Evolutionary conservation across 2,888 invertebrate species (phyloP).

Genomic region (Muscina levida): DNA sequence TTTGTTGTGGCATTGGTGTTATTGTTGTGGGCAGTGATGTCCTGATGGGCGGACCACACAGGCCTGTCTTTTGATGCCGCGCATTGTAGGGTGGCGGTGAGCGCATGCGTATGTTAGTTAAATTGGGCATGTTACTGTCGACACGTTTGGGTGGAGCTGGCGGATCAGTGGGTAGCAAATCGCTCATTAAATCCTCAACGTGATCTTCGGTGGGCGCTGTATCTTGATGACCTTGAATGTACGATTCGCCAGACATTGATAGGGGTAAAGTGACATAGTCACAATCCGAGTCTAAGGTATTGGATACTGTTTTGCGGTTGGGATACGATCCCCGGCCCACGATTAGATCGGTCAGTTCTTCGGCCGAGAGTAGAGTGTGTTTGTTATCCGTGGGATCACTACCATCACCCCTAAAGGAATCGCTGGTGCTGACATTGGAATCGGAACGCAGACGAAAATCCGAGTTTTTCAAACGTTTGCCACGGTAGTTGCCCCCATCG

Average conservation of each 20-base stretch:
- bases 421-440: constrained; percentile 88
- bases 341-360: constrained; percentile 90
- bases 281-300: constrained; percentile 92
- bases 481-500: constrained; percentile 80
- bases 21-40: constrained; percentile 49
- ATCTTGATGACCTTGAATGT: constrained; percentile 83
- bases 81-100: constrained; percentile 88
- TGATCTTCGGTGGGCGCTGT: constrained; percentile 83
- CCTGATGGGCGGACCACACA: constrained; percentile 77
- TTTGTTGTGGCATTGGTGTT: constrained; percentile 47
- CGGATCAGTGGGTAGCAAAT: constrained; percentile 80
- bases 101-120: constrained; percentile 77
- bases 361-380: constrained; percentile 88
- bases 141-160: constrained; percentile 87
- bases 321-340: constrained; percentile 90
- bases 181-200: constrained; percentile 79
- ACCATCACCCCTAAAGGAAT: constrained; percentile 92
- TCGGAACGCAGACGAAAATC: constrained; percentile 86
- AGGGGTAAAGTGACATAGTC: constrained; percentile 91
- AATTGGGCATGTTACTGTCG: constrained; percentile 81
- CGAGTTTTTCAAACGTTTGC: constrained; percentile 78
- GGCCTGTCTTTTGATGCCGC: constrained; percentile 82
- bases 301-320: constrained; percentile 88
- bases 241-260: constrained; percentile 82
- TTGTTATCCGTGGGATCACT: constrained; percentile 91